Evolutionary conservation across 2,888 invertebrate species (phyloP).

Genomic region (Phragmatobia fuliginosa): DNA sequence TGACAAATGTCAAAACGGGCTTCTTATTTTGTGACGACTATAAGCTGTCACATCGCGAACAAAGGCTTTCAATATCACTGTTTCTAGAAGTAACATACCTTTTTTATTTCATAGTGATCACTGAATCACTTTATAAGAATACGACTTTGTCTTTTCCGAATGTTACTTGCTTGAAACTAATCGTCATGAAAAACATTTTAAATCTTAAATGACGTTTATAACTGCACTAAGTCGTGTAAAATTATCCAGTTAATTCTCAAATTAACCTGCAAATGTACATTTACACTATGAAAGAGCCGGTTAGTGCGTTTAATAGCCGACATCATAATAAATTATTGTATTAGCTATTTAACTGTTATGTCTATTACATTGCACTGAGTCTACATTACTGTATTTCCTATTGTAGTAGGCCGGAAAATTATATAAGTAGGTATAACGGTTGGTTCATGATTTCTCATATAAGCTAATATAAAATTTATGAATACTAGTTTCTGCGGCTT

Average conservation of each 20-base stretch:
- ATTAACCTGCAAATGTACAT: neutral
- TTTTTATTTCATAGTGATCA: neutral
- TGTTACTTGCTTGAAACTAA: neutral
- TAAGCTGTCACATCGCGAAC: neutral
- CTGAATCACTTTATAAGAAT: too few species aligned
- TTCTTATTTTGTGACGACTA: too few species aligned
- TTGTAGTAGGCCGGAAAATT: neutral
- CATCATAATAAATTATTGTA: neutral
- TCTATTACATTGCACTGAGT: neutral
- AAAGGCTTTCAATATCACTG: neutral
- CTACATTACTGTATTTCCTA: neutral
- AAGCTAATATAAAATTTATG: neutral
- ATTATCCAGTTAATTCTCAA: neutral
- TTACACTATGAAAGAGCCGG: neutral
- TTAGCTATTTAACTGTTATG: slow-evolving; percentile 5
- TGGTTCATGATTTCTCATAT: neutral
- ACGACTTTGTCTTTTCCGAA: neutral
- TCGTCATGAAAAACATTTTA: neutral
- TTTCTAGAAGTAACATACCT: neutral
- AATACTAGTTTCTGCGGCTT: neutral
- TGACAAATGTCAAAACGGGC: too few species aligned
- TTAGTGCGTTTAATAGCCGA: neutral
- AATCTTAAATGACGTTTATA: neutral
- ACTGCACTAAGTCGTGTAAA: neutral
- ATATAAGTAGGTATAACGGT: neutral